Base-by-base conservation (phyloP, 2,888 invertebrate species). In the Sisyra terminalis region DNA sequence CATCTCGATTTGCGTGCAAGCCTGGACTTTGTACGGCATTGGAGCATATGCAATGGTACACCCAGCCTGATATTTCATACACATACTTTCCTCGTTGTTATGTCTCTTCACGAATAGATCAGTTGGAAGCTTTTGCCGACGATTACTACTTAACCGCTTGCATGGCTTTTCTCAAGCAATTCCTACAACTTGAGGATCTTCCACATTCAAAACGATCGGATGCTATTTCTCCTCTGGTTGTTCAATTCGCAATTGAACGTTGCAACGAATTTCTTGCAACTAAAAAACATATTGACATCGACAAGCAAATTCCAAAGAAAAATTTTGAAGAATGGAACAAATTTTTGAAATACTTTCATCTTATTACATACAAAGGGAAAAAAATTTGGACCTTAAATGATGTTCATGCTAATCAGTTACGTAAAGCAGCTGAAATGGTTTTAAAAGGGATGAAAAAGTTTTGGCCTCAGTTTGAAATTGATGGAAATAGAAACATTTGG, bases 291-390 rank as follows among this genome's bases (percentile, higher is more conserved):
- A 79, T 86, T 52, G 82, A 84, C 48, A 73, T 78, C 2, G 82
- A 80, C 51, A 74, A 74, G 40, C 68, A 71, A 39, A 56, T 65
- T 7, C 54, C 57, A 29, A 67, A 73, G 49, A 64, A 84, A 35
- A 84, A 84, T 78, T 81, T 85, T 48, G 80, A 84, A 53, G 87
- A 92, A 56, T 93, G 93, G 93, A 87, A 89, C 54, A 78, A 81
- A 52, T 86, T 92, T 54, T 65, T 87, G 2, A 71, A 73, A 1
- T 75, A 78, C 54, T 77, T 73, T 59, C 71, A 75, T 61, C 59
- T 70, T 43, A 54, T 81, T 58, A 75, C 88, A 58, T 74, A 78
- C 51, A 71, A 77, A 50, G 69, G 72, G 43, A 67, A 18, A 13
- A 35, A 29, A 18, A 18, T 41, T 24, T 13, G 15, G 5, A 15